Evolutionary conservation across 2,113 vertebrate species (phyloP).

Genomic region (Rousettus leschenaultii): DNA sequence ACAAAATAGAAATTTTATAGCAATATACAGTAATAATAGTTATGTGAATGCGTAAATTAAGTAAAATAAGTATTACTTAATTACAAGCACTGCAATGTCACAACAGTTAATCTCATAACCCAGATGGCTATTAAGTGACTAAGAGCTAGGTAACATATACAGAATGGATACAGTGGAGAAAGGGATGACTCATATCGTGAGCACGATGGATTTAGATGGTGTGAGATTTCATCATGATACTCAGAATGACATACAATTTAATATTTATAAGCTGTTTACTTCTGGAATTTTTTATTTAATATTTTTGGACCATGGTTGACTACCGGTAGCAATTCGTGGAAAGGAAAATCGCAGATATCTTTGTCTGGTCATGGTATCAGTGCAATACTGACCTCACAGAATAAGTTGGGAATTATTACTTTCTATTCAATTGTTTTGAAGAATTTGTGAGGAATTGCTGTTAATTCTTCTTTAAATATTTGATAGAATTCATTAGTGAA

Average conservation of each 20-base stretch:
- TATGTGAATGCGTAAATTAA: neutral
- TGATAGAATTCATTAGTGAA: neutral
- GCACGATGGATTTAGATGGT: neutral
- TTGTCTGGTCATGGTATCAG: neutral
- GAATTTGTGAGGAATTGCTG: neutral
- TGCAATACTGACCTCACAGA: neutral
- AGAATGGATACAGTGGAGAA: neutral
- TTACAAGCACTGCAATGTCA: too few relatives aligned
- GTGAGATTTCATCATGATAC: too few relatives aligned
- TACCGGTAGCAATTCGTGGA: neutral
- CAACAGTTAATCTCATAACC: too few relatives aligned
- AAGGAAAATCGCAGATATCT: neutral
- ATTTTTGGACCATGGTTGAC: neutral
- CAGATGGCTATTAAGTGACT: neutral
- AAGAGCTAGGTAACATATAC: neutral
- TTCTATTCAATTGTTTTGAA: neutral
- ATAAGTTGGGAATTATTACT: neutral
- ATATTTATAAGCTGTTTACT: neutral
- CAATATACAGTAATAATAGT: neutral
- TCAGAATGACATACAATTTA: neutral
- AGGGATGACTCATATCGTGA: neutral
- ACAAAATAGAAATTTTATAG: neutral
- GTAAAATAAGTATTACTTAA: neutral
- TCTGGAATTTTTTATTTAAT: neutral
- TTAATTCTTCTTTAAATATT: neutral